Evolutionary conservation across 2,888 invertebrate species (phyloP).

Genomic region (Tortricodes alternella): DNA sequence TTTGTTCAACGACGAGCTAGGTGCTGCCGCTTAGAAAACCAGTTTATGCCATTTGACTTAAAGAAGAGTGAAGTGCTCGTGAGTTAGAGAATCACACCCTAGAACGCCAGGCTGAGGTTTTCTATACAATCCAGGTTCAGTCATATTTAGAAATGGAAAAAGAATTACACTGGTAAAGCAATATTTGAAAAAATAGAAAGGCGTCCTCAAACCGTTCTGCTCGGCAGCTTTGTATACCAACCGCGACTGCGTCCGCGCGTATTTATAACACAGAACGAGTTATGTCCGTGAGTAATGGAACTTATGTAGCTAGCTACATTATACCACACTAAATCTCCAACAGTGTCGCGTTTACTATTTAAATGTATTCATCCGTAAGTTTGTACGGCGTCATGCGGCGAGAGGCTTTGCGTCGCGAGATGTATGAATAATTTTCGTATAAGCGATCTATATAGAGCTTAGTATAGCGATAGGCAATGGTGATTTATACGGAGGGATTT

Average conservation of each 20-base stretch:
- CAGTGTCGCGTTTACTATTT: slow-evolving; percentile 80
- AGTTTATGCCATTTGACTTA: too few species aligned
- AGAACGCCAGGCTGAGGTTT: too few species aligned
- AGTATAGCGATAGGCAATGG: slow-evolving; percentile 20
- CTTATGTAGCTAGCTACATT: slow-evolving; percentile 73
- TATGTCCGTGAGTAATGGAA: slow-evolving; percentile 75
- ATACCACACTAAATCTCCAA: slow-evolving; percentile 74
- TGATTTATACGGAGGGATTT: slow-evolving; percentile 19
- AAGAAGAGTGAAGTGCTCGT: too few species aligned
- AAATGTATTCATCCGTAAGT: slow-evolving; percentile 80
- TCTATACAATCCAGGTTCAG: too few species aligned
- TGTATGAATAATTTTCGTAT: slow-evolving; percentile 75
- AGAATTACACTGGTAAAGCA: too few species aligned
- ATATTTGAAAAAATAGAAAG: too few species aligned
- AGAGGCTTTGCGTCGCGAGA: slow-evolving; percentile 67
- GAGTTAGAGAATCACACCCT: too few species aligned
- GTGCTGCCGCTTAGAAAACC: too few species aligned
- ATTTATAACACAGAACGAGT: slow-evolving; percentile 53
- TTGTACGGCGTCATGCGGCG: slow-evolving; percentile 77
- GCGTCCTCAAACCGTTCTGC: too few species aligned
- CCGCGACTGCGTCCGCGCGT: slow-evolving; percentile 26
- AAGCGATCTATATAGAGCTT: slow-evolving; percentile 46
- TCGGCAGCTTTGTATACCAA: slow-evolving; percentile 14
- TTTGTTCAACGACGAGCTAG: too few species aligned
- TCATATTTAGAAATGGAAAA: too few species aligned